Evolutionary conservation across 2,888 invertebrate genomes (phyloP).

Genomic region (Limulus polyphemus): DNA sequence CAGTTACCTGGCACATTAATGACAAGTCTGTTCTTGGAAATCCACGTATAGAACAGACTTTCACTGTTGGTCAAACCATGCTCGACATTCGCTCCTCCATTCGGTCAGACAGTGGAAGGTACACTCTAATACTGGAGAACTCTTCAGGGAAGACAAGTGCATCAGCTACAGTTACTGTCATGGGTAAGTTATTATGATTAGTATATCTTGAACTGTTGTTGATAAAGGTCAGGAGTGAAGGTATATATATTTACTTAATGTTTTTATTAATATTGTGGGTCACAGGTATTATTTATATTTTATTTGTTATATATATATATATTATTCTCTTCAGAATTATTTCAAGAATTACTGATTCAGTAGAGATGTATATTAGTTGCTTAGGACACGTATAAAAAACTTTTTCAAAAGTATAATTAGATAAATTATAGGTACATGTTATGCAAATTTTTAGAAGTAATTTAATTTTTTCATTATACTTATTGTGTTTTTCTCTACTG

Average conservation of each 20-base stretch:
- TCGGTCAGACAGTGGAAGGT: slow-evolving; percentile 76
- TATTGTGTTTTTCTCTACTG: too few relatives aligned
- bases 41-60: slow-evolving; percentile 59
- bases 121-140: slow-evolving; percentile 67
- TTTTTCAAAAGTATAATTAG: too few relatives aligned
- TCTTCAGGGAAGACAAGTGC: slow-evolving; percentile 78
- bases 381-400: slow-evolving; percentile 44
- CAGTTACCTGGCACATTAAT: slow-evolving; percentile 77
- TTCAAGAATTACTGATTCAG: neutral
- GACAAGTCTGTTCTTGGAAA: slow-evolving; percentile 55
- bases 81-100: slow-evolving; percentile 23
- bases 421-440: too few relatives aligned
- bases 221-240: too few relatives aligned
- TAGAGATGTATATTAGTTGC: slow-evolving; percentile 65
- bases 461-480: too few relatives aligned
- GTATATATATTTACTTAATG: too few relatives aligned
- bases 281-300: too few relatives aligned
- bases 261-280: too few relatives aligned
- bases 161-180: slow-evolving; percentile 70
- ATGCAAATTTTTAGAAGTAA: too few relatives aligned
- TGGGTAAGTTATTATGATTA: slow-evolving; percentile 35
- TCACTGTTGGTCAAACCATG: slow-evolving; percentile 42
- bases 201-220: too few relatives aligned
- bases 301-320: neutral
- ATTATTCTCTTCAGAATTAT: neutral